Conservation (phyloP, 1,140 invertebrate genomes). For the Apis dorsata region DNA sequence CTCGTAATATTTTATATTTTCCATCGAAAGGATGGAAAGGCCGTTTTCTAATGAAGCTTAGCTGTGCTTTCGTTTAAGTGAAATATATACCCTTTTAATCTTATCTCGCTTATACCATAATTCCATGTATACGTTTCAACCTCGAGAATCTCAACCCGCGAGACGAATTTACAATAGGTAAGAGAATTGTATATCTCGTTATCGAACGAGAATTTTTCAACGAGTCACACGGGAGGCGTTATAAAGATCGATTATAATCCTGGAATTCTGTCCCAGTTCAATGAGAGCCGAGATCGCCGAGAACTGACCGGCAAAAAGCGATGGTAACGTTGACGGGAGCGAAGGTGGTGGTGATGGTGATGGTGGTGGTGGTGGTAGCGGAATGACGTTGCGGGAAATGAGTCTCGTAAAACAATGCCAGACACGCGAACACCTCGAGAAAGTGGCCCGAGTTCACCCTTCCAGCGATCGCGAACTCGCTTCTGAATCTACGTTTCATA, state of each 20-base stretch:
- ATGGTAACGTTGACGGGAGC: conserved; percentile 49
- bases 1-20: neutral
- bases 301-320: conserved; percentile 45
- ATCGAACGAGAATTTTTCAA: conserved; percentile 31
- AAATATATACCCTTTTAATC: too few species aligned
- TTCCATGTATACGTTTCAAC: neutral
- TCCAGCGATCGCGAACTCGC: conserved; percentile 39
- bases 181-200: neutral
- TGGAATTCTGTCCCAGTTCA: conserved; percentile 55
- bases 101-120: neutral
- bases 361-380: conserved; percentile 41
- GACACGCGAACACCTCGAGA: conserved; percentile 69
- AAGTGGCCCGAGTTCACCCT: conserved; percentile 49
- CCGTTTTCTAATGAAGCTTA: too few species aligned
- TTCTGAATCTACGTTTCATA: conserved; percentile 43
- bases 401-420: conserved; percentile 74
- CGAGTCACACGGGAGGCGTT: conserved; percentile 32
- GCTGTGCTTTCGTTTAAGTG: neutral
- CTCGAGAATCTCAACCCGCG: neutral
- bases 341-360: conserved; percentile 13
- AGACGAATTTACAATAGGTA: neutral
- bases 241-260: conserved; percentile 37
- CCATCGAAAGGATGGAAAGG: neutral
- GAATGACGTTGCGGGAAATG: conserved; percentile 76
- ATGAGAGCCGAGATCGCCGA: conserved; percentile 42